Evolutionary conservation across 2,888 invertebrate species (phyloP).

Genomic region (Drosophila paucipuncta): DNA sequence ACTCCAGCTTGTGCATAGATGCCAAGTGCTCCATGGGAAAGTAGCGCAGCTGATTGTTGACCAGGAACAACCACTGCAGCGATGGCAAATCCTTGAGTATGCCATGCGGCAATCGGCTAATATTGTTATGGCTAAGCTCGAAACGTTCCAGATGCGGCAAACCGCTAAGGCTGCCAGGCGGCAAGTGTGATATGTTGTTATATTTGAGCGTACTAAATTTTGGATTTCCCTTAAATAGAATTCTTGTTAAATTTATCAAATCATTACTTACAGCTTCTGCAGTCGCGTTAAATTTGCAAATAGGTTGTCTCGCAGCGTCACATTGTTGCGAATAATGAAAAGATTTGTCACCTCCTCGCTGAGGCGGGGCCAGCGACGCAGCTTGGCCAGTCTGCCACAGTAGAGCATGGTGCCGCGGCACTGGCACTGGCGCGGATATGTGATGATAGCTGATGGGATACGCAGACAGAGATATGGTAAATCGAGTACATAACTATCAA

Average conservation of each 20-base stretch:
- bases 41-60: slow-evolving; percentile 85
- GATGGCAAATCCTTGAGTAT: slow-evolving; percentile 85
- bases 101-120: slow-evolving; percentile 82
- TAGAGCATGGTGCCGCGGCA: slow-evolving; percentile 77
- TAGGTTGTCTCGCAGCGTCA: slow-evolving; percentile 76
- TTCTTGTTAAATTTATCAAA: neutral
- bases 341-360: slow-evolving; percentile 82
- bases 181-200: slow-evolving; percentile 84
- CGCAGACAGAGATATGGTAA: neutral
- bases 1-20: slow-evolving; percentile 84
- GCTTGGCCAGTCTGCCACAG: slow-evolving; percentile 74
- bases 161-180: slow-evolving; percentile 77
- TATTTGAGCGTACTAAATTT: slow-evolving; percentile 79
- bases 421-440: slow-evolving; percentile 83
- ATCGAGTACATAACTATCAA: neutral
- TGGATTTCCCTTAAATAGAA: neutral
- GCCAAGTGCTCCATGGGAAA: slow-evolving; percentile 85
- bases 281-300: slow-evolving; percentile 73
- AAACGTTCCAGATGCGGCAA: slow-evolving; percentile 77
- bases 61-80: slow-evolving; percentile 86
- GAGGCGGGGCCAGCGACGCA: slow-evolving; percentile 72
- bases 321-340: slow-evolving; percentile 80
- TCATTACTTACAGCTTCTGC: slow-evolving; percentile 75
- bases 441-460: slow-evolving; percentile 75
- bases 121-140: slow-evolving; percentile 81